Evolutionary conservation across 2,888 invertebrate species (phyloP).

Genomic region (Dryobotodes eremita): DNA sequence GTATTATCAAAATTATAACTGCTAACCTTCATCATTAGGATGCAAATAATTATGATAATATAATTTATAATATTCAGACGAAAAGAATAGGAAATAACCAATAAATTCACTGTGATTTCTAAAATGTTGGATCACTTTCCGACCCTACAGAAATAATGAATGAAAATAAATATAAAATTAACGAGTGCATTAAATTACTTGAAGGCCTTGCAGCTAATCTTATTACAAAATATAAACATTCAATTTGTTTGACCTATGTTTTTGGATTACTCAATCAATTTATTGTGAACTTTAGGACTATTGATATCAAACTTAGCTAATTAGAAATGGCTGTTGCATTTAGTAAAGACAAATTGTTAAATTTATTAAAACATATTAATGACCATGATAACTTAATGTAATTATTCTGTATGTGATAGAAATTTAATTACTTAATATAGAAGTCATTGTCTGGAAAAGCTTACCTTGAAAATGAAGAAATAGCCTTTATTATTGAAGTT

Average conservation of each 20-base stretch:
- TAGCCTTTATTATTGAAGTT: background rate
- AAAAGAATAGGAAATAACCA: too few species aligned
- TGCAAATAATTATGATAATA: too few species aligned
- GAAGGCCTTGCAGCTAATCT: background rate
- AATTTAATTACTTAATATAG: constrained; percentile 2
- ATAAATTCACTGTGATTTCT: background rate
- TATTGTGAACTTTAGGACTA: constrained; percentile 13
- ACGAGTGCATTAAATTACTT: background rate
- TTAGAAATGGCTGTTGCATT: constrained; percentile 6
- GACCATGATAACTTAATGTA: background rate
- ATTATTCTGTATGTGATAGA: background rate
- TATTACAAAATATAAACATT: background rate
- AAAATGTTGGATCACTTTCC: constrained; percentile 2
- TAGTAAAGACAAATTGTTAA: background rate
- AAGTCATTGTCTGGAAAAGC: background rate
- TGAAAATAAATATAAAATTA: background rate
- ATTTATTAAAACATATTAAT: background rate
- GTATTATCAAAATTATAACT: too few species aligned
- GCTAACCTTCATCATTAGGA: too few species aligned
- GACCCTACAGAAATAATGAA: background rate
- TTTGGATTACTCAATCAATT: constrained; percentile 14
- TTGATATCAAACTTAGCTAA: background rate
- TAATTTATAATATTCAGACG: too few species aligned
- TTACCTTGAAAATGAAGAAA: constrained; percentile 1
- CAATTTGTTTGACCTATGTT: background rate